Conservation (phyloP, 2,888 invertebrate genomes). For the Apoderus coryli region DNA sequence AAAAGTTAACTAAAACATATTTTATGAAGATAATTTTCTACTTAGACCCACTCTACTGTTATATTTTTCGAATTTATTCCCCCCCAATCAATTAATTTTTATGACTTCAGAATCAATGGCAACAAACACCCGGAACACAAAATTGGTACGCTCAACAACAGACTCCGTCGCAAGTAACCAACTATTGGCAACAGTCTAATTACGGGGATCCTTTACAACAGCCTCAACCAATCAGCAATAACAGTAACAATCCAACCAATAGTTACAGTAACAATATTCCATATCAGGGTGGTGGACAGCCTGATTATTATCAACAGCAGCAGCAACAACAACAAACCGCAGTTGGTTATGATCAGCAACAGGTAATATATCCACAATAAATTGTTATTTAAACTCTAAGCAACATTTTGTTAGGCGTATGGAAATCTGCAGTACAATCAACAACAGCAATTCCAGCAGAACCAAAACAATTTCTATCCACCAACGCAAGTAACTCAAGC, state of each 20-base stretch:
- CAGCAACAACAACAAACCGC: conserved; percentile 23
- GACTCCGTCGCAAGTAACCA: conserved; percentile 23
- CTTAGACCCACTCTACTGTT: too few species aligned
- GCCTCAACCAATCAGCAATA: conserved; percentile 13
- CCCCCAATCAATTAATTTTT: too few species aligned
- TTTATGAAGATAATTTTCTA: too few species aligned
- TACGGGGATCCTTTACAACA: too few species aligned
- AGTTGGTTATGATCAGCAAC: conserved; percentile 24
- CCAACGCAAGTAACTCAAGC: conserved; percentile 14
- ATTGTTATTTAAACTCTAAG: too few species aligned
- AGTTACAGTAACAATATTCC: conserved; percentile 10
- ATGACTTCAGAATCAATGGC: conserved; percentile 28
- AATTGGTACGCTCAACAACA: conserved; percentile 32
- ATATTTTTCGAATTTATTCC: too few species aligned
- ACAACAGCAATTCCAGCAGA: conserved; percentile 3
- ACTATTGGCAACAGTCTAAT: conserved; percentile 20
- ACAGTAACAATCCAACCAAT: conserved; percentile 12
- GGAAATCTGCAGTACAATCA: neutral
- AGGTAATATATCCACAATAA: too few species aligned
- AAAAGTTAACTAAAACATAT: too few species aligned
- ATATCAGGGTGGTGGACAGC: conserved; percentile 21
- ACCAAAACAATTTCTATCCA: conserved; percentile 9
- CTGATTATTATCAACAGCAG: conserved; percentile 16
- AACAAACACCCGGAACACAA: conserved; percentile 25
- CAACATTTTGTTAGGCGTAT: too few species aligned